These are phyloP conservation scores for Scaptomyza pallida DNA, from an alignment of 1,140 invertebrate species.

Conservation along the genomic window DNA sequence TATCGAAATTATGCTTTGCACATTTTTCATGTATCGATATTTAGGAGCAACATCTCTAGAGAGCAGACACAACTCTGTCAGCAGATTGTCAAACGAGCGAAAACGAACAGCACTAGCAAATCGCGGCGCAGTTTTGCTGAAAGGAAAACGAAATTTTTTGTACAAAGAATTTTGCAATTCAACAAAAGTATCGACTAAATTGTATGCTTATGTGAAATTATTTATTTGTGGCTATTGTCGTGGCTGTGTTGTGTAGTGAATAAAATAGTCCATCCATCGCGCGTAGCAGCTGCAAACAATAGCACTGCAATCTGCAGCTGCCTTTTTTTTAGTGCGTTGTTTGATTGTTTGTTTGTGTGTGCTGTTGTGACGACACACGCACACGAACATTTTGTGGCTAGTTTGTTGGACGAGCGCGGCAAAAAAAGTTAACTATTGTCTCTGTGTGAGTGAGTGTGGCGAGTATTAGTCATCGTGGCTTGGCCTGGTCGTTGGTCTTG, in stretches of 20 bases:
- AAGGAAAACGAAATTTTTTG: slow-evolving; percentile 31
- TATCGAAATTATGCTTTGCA: background rate
- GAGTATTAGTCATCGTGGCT: slow-evolving; percentile 65
- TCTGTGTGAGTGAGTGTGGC: slow-evolving; percentile 41
- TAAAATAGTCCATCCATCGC: slow-evolving; percentile 2
- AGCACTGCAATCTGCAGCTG: slow-evolving; percentile 43
- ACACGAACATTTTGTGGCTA: slow-evolving; percentile 30
- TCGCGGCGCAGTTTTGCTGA: slow-evolving; percentile 37
- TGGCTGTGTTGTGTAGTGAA: slow-evolving; percentile 12
- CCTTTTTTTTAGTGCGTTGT: slow-evolving; percentile 27
- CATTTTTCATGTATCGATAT: slow-evolving; percentile 2
- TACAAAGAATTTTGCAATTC: slow-evolving; percentile 14
- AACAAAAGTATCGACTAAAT: slow-evolving; percentile 1
- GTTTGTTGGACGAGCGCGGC: slow-evolving; percentile 44
- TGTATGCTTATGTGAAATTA: background rate
- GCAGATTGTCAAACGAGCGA: slow-evolving; percentile 31
- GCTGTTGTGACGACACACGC: slow-evolving; percentile 25
- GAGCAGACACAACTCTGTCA: slow-evolving; percentile 23
- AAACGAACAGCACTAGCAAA: slow-evolving; percentile 27
- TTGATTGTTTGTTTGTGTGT: slow-evolving; percentile 24
- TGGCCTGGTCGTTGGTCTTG: slow-evolving; percentile 56
- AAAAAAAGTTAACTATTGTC: slow-evolving; percentile 38
- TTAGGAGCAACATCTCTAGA: background rate
- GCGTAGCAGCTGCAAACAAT: slow-evolving; percentile 23
- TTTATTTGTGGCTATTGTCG: background rate